Evolutionary conservation across 2,888 invertebrate genomes (phyloP), one percentile per base, ranked within the genome.

Genomic region (Cremastinae sp.): DNA sequence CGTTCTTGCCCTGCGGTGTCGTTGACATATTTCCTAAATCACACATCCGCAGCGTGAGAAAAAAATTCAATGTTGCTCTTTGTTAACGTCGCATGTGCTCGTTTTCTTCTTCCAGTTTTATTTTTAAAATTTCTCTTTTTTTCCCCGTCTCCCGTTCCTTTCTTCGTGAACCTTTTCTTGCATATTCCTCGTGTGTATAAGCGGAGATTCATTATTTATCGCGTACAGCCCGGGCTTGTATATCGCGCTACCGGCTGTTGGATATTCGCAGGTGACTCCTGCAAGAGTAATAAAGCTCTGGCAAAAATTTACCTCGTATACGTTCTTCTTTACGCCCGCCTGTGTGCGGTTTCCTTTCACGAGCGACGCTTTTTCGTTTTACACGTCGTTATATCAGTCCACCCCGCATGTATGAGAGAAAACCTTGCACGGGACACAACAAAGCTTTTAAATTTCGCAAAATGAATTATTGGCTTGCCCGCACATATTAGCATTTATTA

Each of bases 201-300:
- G 45, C 73, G 39, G 49, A 65, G 75, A 78, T 78, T 77, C 70
- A 78, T 78, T 78, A 78, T 77, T 78, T 74, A 77, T 65, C 39
- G 39, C 28, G 37, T 58, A 69, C 68, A 64, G 68, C 72, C 28
- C 59, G 58, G 28, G 75, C 62, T 53, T 56, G 58, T 43, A 53
- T 35, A 58, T 68, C 49, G 62, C 68, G 51, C 28, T 3, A 28
- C 43, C 51, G 66, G 51, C 45, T 58, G 74, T 39, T 62, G 61
- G 16, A 74, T 56, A 62, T 71, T 62, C 71, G 66, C 77, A 62
- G 70, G 66, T 74, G 62, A 78, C 66, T 68, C 56, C 58, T 72
- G 77, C 66, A 68, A 45, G 68, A 58, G 64, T 75, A 71, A 72
- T 71, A 75, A 64, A 66, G 77, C 72, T 64, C 64, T 4, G 37